phyloP scores from a whole-genome alignment of 2,888 invertebrate genomes.

The Drosophila birchii region DNA sequence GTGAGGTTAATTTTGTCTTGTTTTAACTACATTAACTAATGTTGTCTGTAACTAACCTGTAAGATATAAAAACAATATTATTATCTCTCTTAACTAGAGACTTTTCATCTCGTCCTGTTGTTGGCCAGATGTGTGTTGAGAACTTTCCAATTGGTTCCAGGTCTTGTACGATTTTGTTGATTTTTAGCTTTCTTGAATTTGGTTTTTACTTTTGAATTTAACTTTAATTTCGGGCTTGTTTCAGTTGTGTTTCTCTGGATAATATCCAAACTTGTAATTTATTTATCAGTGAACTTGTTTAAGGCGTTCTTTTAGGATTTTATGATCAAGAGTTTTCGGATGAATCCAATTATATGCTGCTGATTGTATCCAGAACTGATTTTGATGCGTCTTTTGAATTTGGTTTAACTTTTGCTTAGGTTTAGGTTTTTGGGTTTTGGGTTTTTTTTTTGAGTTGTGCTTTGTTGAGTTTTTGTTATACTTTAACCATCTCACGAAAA shows the following conservation, averaged over 20 bases:
- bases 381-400: slow-evolving; percentile 29
- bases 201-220: slow-evolving; percentile 35
- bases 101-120: slow-evolving; percentile 39
- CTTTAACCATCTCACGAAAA: slow-evolving; percentile 54
- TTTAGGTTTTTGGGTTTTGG: slow-evolving; percentile 7
- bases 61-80: slow-evolving; percentile 76
- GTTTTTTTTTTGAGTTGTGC: slow-evolving; percentile 27
- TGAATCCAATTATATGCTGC: slow-evolving; percentile 30
- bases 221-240: slow-evolving; percentile 20
- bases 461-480: slow-evolving; percentile 31
- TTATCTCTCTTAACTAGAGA: slow-evolving; percentile 49
- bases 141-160: slow-evolving; percentile 46
- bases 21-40: no score
- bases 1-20: neutral
- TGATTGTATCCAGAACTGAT: slow-evolving; percentile 21
- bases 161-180: slow-evolving; percentile 26
- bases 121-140: slow-evolving; percentile 15
- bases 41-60: slow-evolving; percentile 63
- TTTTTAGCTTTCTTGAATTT: slow-evolving; percentile 27
- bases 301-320: slow-evolving; percentile 19
- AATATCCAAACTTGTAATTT: slow-evolving; percentile 13
- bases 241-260: slow-evolving; percentile 30
- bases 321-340: neutral
- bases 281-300: slow-evolving; percentile 7
- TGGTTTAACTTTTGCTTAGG: slow-evolving; percentile 24